Evolutionary conservation across 2,888 invertebrate genomes (phyloP).

Genomic region (Kryphioiulus occultus): DNA sequence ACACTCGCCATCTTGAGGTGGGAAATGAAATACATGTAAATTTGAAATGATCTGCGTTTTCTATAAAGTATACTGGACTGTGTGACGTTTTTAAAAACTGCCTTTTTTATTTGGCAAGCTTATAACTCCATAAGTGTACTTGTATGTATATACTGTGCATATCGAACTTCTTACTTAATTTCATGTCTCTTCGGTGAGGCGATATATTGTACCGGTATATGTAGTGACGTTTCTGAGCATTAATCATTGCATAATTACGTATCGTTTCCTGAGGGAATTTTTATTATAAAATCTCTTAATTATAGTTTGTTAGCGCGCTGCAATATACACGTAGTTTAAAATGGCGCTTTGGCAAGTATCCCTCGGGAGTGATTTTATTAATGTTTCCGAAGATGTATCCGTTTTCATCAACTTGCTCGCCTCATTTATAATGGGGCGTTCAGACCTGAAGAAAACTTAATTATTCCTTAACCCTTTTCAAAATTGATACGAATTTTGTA

Average conservation of each 20-base stretch:
- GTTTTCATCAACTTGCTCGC: neutral
- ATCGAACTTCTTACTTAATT: neutral
- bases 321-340: neutral
- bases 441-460: no score
- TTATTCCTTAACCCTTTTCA: no score
- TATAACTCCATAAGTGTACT: neutral
- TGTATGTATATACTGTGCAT: neutral
- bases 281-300: neutral
- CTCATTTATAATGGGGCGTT: neutral
- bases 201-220: no score
- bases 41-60: no score
- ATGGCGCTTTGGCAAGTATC: neutral
- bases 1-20: no score
- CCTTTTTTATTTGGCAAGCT: neutral
- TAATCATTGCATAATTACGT: neutral
- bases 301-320: neutral
- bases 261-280: neutral
- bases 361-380: neutral
- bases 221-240: neutral
- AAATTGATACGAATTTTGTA: no score
- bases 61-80: no score
- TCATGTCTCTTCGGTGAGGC: neutral
- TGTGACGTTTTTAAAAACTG: no score
- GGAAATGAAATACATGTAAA: no score
- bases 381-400: neutral